Evolutionary conservation across 2,888 invertebrate species (phyloP).

Genomic region (Exephanes ischioxanthus): DNA sequence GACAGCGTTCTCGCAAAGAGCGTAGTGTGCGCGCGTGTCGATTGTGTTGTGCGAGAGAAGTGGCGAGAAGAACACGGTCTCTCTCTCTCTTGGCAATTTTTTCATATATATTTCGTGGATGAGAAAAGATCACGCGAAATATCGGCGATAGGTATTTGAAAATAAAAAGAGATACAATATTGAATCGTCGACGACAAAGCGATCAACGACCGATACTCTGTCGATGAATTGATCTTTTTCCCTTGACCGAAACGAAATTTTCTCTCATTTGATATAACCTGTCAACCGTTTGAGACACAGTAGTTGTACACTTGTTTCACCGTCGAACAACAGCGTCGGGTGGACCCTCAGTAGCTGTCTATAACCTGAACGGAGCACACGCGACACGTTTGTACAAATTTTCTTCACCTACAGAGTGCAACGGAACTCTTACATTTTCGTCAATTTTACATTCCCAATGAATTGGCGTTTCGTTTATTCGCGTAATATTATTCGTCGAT

Average conservation of each 20-base stretch:
- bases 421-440: not conserved
- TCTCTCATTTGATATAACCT: conserved; percentile 21
- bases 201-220: not conserved
- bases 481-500: not conserved
- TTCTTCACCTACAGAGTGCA: conserved; percentile 8
- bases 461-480: not conserved
- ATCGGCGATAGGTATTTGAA: not conserved
- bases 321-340: conserved; percentile 61
- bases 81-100: conserved; percentile 17
- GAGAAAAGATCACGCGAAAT: conserved; percentile 14
- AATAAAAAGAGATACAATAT: not conserved
- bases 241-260: not conserved
- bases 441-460: not conserved
- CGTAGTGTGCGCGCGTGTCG: conserved; percentile 17
- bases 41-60: conserved; percentile 3
- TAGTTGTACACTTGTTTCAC: conserved; percentile 30
- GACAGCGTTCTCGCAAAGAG: not conserved
- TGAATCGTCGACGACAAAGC: not conserved
- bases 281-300: conserved; percentile 21
- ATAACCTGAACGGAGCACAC: conserved; percentile 70
- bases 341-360: conserved; percentile 61
- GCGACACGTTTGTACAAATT: conserved; percentile 70
- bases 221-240: not conserved
- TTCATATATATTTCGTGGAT: conserved; percentile 17
- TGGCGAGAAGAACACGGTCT: not conserved